phyloP scores from a whole-genome alignment of 2,888 invertebrate species.

The Hypsopygia costalis region DNA sequence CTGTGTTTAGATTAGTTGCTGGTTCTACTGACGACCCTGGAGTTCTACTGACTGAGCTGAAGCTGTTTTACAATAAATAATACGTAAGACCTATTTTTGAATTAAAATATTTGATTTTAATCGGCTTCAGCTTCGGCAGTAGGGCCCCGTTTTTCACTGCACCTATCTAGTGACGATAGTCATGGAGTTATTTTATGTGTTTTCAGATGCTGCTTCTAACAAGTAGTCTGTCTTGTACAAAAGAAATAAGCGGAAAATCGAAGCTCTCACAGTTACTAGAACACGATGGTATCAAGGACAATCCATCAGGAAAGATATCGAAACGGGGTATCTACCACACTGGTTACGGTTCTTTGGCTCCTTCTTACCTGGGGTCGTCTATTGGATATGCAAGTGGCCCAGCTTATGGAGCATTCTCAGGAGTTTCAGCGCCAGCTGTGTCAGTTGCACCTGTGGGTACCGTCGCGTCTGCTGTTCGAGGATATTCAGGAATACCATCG shows the following conservation, averaged over 20 bases:
- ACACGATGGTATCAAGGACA: slow-evolving; percentile 57
- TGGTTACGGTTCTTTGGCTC: slow-evolving; percentile 19
- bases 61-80: no score
- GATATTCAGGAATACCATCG: slow-evolving; percentile 6
- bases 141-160: no score
- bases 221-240: slow-evolving; percentile 55
- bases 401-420: slow-evolving; percentile 1
- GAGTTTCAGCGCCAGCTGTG: slow-evolving; percentile 25
- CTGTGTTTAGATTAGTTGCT: no score
- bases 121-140: no score
- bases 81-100: no score
- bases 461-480: slow-evolving; percentile 3
- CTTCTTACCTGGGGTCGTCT: slow-evolving; percentile 15
- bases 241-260: slow-evolving; percentile 46
- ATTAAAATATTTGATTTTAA: no score
- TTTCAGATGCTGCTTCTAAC: slow-evolving; percentile 61
- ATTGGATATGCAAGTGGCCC: slow-evolving; percentile 4
- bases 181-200: no score
- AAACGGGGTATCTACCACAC: slow-evolving; percentile 52
- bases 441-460: slow-evolving; percentile 6
- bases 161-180: no score
- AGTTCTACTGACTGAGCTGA: no score
- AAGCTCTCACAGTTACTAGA: slow-evolving; percentile 58
- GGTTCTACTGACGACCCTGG: no score
- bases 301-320: slow-evolving; percentile 47